These are phyloP conservation scores for Bombus difficillimus DNA, from an alignment of 1,140 invertebrate species.

Conservation along the genomic window DNA sequence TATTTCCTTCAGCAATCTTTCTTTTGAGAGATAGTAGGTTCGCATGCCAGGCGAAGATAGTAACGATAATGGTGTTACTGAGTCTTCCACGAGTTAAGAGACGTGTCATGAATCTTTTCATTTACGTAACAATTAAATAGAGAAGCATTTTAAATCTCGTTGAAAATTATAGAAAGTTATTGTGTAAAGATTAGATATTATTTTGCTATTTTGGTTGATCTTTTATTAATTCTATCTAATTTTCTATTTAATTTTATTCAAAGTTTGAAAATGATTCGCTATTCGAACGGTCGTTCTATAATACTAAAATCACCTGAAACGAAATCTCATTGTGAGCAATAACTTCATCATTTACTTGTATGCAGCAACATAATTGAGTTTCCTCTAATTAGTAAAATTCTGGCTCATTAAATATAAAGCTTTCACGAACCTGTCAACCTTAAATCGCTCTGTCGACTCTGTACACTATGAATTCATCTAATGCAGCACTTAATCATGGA, in stretches of 20 bases:
- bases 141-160: no score
- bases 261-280: neutral
- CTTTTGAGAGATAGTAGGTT: neutral
- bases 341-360: neutral
- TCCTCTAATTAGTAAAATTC: neutral
- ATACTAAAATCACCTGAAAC: rapidly evolving
- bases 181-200: neutral
- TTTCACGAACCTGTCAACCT: neutral
- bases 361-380: neutral
- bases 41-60: neutral
- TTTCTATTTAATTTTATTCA: neutral
- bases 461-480: no score
- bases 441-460: neutral
- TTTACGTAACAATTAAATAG: no score
- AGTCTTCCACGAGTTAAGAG: no score
- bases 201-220: neutral
- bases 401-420: neutral
- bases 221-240: no score
- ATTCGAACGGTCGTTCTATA: no score
- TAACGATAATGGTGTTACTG: neutral
- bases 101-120: no score
- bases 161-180: no score
- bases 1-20: slow-evolving; percentile 2
- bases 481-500: neutral
- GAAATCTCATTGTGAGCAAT: neutral